Evolutionary conservation across 2,797 vertebrate species (phyloP).

Genomic region (Australoheros facetus): DNA sequence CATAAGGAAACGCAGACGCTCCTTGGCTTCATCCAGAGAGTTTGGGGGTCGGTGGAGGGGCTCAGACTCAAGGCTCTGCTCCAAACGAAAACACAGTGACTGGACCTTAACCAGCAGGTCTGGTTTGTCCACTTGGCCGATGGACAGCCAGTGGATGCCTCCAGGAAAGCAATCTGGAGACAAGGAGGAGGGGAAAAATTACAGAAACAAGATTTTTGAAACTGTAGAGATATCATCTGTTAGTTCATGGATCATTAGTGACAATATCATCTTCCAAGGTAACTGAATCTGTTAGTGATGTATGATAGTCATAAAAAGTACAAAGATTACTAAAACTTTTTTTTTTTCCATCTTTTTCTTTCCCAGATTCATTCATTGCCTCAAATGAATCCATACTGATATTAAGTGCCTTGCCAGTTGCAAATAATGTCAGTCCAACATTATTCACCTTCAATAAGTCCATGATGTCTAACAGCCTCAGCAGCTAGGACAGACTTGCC

Average conservation of each 20-base stretch:
- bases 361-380: neutral
- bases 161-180: slow-evolving; percentile 88
- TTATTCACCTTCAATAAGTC: slow-evolving; percentile 85
- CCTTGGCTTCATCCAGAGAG: slow-evolving; percentile 95
- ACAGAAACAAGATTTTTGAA: neutral
- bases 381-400: neutral
- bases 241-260: neutral
- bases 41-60: slow-evolving; percentile 82
- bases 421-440: neutral
- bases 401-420: neutral
- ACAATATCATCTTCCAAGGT: neutral
- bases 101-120: slow-evolving; percentile 94
- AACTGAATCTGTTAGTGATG: neutral
- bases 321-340: neutral
- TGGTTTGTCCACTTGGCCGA: slow-evolving; percentile 93
- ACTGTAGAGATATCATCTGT: neutral
- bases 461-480: slow-evolving; percentile 89
- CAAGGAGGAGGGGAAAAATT: neutral
- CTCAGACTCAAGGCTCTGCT: slow-evolving; percentile 84
- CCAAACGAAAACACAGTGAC: slow-evolving; percentile 91
- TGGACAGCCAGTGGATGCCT: slow-evolving; percentile 93
- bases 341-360: neutral
- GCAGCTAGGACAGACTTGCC: slow-evolving; percentile 96
- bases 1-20: slow-evolving; percentile 90
- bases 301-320: neutral